These are phyloP conservation scores for Heteromyza rotundicornis DNA, from an alignment of 2,888 invertebrate species.

Conservation along the genomic window DNA sequence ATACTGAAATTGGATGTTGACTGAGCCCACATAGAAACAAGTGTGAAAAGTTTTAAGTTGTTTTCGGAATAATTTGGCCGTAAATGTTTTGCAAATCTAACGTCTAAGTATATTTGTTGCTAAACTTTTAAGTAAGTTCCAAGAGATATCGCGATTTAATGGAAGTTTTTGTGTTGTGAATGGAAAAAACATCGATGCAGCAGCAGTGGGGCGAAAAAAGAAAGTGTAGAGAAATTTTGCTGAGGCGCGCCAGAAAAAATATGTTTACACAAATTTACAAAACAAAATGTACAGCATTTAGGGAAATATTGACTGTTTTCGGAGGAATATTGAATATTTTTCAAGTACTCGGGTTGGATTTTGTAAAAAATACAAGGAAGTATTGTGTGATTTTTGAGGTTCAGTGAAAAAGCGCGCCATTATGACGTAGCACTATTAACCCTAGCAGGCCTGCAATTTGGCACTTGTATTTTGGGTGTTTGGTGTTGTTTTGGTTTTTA, in stretches of 20 bases:
- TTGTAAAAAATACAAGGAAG: not conserved
- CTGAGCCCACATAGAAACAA: too few species aligned
- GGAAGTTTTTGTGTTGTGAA: not conserved
- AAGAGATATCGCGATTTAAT: not conserved
- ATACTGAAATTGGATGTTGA: not conserved
- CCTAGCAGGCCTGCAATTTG: conserved; percentile 21
- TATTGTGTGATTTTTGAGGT: conserved; percentile 34
- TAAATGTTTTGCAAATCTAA: too few species aligned
- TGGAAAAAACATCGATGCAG: conserved; percentile 15
- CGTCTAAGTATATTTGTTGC: too few species aligned
- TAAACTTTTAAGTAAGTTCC: too few species aligned
- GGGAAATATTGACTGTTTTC: not conserved
- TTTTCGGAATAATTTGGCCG: not conserved
- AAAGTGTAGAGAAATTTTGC: conserved; percentile 60
- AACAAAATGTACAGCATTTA: not conserved
- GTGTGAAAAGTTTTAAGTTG: not conserved
- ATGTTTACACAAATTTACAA: not conserved
- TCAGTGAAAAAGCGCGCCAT: conserved; percentile 54
- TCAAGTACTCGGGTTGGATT: not conserved
- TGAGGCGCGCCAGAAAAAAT: not conserved
- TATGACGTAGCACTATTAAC: conserved; percentile 51
- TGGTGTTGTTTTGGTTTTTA: too few species aligned
- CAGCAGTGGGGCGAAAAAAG: conserved; percentile 44
- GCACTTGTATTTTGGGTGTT: not conserved
- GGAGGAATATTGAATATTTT: not conserved